Evolutionary conservation across 2,888 invertebrate species (phyloP).

Genomic region (Uloborus plumipes): DNA sequence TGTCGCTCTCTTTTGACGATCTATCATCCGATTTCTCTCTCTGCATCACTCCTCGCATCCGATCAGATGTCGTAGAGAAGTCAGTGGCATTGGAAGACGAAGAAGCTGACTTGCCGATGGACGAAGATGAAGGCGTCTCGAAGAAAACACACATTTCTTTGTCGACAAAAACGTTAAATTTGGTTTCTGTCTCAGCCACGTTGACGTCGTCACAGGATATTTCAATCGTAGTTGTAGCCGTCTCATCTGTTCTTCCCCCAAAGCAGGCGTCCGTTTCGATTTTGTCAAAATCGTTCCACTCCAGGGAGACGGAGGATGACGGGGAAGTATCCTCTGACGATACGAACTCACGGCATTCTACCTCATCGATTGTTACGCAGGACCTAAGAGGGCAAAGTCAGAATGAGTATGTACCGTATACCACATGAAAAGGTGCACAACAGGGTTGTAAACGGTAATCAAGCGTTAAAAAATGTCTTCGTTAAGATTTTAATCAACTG

Average conservation of each 20-base stretch:
- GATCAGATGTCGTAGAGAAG: slow-evolving; percentile 53
- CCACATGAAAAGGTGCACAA: too few relatives aligned
- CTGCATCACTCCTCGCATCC: slow-evolving; percentile 56
- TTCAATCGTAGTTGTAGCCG: slow-evolving; percentile 14
- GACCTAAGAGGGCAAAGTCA: slow-evolving; percentile 26
- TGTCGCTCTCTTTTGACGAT: slow-evolving; percentile 60
- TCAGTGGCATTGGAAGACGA: slow-evolving; percentile 58
- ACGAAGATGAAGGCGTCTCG: slow-evolving; percentile 49
- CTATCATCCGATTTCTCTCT: slow-evolving; percentile 59
- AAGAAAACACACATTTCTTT: slow-evolving; percentile 61
- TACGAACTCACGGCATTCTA: slow-evolving; percentile 51
- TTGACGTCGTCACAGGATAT: slow-evolving; percentile 43
- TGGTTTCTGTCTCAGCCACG: slow-evolving; percentile 47
- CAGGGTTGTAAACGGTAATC: too few relatives aligned
- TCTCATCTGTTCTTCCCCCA: slow-evolving; percentile 11
- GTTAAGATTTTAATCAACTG: too few relatives aligned
- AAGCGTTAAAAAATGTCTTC: too few relatives aligned
- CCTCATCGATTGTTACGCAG: slow-evolving; percentile 59
- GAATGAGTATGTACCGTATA: too few relatives aligned
- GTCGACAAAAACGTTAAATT: slow-evolving; percentile 49
- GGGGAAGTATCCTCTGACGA: slow-evolving; percentile 60
- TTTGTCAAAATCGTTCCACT: slow-evolving; percentile 62
- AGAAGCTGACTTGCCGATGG: slow-evolving; percentile 56
- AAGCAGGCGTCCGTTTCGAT: slow-evolving; percentile 28
- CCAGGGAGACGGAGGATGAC: slow-evolving; percentile 53